Evolutionary conservation across 2,113 vertebrate genomes (phyloP).

Genomic region (Elanoides forficatus): DNA sequence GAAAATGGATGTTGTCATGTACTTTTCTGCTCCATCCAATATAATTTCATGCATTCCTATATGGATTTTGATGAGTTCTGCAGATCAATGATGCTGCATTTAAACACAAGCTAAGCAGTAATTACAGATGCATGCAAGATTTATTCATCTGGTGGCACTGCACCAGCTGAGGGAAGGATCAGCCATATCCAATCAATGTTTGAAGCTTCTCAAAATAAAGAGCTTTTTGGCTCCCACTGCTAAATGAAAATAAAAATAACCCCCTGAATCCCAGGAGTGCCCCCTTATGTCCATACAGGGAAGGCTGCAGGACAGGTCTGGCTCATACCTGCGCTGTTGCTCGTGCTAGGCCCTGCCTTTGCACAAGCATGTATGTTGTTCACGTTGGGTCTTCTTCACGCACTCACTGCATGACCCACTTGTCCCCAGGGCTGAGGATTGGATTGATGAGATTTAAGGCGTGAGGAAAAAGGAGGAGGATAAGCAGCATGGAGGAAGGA

Average conservation of each 20-base stretch:
- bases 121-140: slow-evolving; percentile 35
- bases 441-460: neutral
- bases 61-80: slow-evolving; percentile 22
- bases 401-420: neutral
- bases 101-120: slow-evolving; percentile 42
- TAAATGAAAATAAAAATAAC: neutral
- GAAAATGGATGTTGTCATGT: slow-evolving; percentile 31
- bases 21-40: slow-evolving; percentile 8
- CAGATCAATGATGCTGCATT: slow-evolving; percentile 37
- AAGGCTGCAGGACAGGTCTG: neutral
- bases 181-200: neutral
- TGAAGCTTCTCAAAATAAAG: slow-evolving; percentile 36
- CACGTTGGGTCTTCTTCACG: neutral
- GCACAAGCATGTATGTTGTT: neutral
- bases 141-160: slow-evolving; percentile 38
- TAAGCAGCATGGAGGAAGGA: neutral
- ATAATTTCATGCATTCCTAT: slow-evolving; percentile 21
- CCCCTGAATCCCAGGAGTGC: neutral
- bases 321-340: neutral
- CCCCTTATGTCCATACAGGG: neutral
- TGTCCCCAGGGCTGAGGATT: neutral
- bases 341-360: neutral
- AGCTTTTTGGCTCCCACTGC: neutral
- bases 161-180: slow-evolving; percentile 44
- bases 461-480: neutral